Evolutionary conservation across 92 coral and sea anemone species (phyloP), one percentile per base, ranked within the genome.

Genomic region (Epizoanthus fatuus): DNA sequence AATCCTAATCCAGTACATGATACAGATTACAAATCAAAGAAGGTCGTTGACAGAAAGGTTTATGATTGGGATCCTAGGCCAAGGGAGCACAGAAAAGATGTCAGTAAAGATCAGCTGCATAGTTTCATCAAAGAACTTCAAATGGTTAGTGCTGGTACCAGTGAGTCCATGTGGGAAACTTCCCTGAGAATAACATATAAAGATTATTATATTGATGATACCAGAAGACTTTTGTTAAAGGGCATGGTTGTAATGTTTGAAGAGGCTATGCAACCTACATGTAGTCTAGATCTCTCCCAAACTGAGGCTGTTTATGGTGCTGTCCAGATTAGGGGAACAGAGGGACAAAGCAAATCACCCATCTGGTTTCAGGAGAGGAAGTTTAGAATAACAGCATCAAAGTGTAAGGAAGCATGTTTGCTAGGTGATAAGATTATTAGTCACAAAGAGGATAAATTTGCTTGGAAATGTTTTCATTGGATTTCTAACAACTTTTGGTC

Each of bases 131-230:
- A 0, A 25, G 79, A 53, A 19, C 63, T 73, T 13, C 63, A 54
- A 57, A 54, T 6, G n/a, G 64, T 20, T 44, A 5, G 39, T 75
- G 81, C 81, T 75, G 68, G 35, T 19, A 17, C n/a, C 5, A 75
- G 59, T 8, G 68, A 75, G n/a, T 81, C 86, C 14, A 81, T 49
- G 86, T 81, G 86, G 86, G 77, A 81, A 32, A 81, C 86, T 14
- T 81, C 76, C 8, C 86, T 81, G 12, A n/a, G 69, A 9, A 69
- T 69, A 13, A 51, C 32, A 51, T 69, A 82, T 49, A 68, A 69
- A 42, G 79, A 82, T 71, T 62, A 82, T 55, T 17, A 55, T 13
- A 52, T 82, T 82, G 19, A 4, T 54, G 35, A 82, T 6, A 63
- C 53, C 29, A 69, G 69, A 49, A 82, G 12, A 8, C 68, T 25